Evolutionary conservation across 1,140 invertebrate genomes (phyloP), one percentile per base, ranked within the genome.

Genomic region (Drosophila aff.): DNA sequence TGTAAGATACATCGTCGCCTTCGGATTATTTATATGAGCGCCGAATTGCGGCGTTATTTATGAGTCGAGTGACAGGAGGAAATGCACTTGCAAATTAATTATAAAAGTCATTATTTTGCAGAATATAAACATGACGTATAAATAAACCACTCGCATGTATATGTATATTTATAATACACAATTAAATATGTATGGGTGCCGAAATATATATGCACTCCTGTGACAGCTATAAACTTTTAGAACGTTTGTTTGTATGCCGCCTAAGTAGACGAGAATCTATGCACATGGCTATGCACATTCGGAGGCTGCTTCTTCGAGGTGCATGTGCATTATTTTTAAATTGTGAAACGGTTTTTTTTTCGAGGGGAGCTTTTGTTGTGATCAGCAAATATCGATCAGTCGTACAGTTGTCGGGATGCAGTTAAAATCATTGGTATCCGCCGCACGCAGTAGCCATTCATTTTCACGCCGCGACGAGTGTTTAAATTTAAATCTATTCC

Each of bases 311-410:
- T 57, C 36, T 57, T 21, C 52, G 58, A 78, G 79, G 52, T 85
- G 82, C 81, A 84, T 84, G 81, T 84, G 81, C 75, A 85, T 85
- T 85, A 85, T 85, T 85, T 85, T 85, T 85, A 85, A 85, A 85
- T 81, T 85, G 68, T 71, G 65, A 75, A 81, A 80, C 64, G 71
- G 68, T 66, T 76, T 83, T 78, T 78, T 21, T 85, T 21, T 73
- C 73, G 66, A 74, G 63, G 73, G 67, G 58, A 85, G 84, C 74
- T 75, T 79, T 85, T 85, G 82, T 85, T 85, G 82, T 85, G 82
- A 85, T 85, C 82, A 75, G 83, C 64, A 75, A 85, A 85, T 85
- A 85, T 85, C 82, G 82, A 85, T 85, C 82, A 86, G 82, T 85
- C 79, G 82, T 64, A 76, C 76, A 85, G 79, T 85, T 86, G 82